phyloP scores from a whole-genome alignment of 2,797 vertebrate species.

The Crenichthys baileyi region DNA sequence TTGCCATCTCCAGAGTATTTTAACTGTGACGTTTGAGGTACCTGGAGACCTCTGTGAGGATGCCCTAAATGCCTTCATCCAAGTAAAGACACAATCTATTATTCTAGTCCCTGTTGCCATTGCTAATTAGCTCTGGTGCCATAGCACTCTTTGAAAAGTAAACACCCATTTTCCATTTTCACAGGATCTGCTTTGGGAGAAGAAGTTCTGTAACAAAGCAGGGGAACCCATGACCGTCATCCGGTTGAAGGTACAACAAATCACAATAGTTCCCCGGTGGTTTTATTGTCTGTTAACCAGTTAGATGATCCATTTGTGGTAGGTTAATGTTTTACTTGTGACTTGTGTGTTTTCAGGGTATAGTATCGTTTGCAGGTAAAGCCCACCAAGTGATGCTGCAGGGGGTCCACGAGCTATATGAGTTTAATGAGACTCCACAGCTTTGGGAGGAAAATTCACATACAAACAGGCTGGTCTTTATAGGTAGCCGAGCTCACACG shows the following conservation, averaged over 20 bases:
- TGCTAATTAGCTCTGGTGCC: constrained; percentile 33
- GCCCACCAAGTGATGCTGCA: constrained; percentile 91
- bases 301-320: constrained; percentile 27
- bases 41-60: constrained; percentile 89
- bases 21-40: constrained; percentile 94
- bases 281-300: constrained; percentile 49
- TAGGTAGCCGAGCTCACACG: constrained; percentile 78
- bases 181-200: constrained; percentile 96
- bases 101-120: constrained; percentile 12
- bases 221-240: constrained; percentile 88
- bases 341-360: constrained; percentile 81
- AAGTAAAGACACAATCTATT: constrained; percentile 78
- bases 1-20: constrained; percentile 84
- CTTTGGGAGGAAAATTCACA: constrained; percentile 85
- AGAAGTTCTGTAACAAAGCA: constrained; percentile 85
- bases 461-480: constrained; percentile 90
- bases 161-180: constrained; percentile 45
- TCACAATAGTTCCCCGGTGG: constrained; percentile 49
- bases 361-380: constrained; percentile 89
- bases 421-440: constrained; percentile 90
- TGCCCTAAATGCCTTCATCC: constrained; percentile 89
- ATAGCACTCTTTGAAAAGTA: constrained; percentile 37
- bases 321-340: constrained; percentile 63
- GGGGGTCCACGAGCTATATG: constrained; percentile 95
- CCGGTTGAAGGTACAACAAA: constrained; percentile 87